Base-by-base conservation (phyloP, 2,888 invertebrate genomes). In the Poecilobothrus nobilitatus region DNA sequence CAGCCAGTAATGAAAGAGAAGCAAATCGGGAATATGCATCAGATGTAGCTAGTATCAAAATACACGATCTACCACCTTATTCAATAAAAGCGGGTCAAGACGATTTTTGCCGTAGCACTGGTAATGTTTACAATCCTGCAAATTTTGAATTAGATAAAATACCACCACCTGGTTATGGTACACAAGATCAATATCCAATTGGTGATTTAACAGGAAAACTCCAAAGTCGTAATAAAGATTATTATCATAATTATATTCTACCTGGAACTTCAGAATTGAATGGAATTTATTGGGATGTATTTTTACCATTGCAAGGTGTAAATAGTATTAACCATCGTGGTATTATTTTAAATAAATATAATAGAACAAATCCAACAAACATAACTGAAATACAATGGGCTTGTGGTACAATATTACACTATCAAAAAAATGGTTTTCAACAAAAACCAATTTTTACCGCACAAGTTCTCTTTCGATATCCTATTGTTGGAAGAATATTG, bases 161-260 rank as follows among this genome's bases (percentile, higher is more conserved):
- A 61, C 91, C 91, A 10, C 91, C 91, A 0, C 84, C 90, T 72
- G 91, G 91, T 84, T 85, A 87, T 74, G 93, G 91, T 53, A 92
- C 93, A 0, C 93, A 93, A 78, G 95, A 97, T 80, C 91, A 92
- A 79, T 97, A 95, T 76, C 89, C 94, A 1, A 84, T 95, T 4
- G 97, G 97, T 0, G 95, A 96, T 78, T 82, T 97, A 15, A 90
- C 92, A 68, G 95, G 95, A 22, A 96, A 96, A 81, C 86, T 90
- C 72, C 88, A 91, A 73, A 87, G 86, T 18, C 85, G 90, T 69
- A 91, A 91, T 61, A 88, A 88, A 75, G 86, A 87, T 73, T 83
- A 87, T 65, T 88, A 88, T 77, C 89, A 88, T 75, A 85, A 86
- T 74, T 87, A 88, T 74, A 83, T 90, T 34, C 82, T 91, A 66